Evolutionary conservation across 2,113 vertebrate genomes (phyloP), one percentile per base, ranked within the genome.

Genomic region (Lepidothrix coronata): DNA sequence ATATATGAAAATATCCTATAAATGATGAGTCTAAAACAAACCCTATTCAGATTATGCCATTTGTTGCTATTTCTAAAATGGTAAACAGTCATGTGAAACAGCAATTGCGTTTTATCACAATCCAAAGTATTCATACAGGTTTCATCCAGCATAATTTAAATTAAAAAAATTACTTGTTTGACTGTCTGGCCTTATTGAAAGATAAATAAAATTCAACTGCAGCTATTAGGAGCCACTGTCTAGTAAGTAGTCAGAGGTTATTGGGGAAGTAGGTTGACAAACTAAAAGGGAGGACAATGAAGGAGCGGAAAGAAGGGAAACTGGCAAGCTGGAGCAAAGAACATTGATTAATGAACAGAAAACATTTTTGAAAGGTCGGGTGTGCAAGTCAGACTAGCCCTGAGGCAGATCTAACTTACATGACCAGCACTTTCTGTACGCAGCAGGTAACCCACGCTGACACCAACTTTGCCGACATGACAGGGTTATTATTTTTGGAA

Each of bases 401-500:
- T 73, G 91, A 95, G 97, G 98, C 98, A 97, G 74, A 74, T 96
- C 90, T 96, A 96, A 96, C 94, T 95, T 96, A 97, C 89, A 97
- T 91, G 96, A 97, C 94, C 90, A 95, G 86, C 91, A 82, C 88
- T 96, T 84, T 97, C 95, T 97, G 96, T 93, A 86, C 52, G 33
- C 72, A 97, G 97, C 93, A 98, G 97, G 97, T 98, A 98, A 98
- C 96, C 97, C 97, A 95, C 94, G 95, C 95, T 97, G 96, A 98
- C 97, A 98, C 95, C 37, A 89, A 97, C 96, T 97, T 93, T 97
- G 95, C 95, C 39, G 77, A 97, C 96, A 98, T 98, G 96, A 97
- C 94, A 96, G 91, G 92, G 94, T 96, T 98, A 97, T 98, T 98
- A 97, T 97, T 98, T 97, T 97, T 97, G 96, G 96, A 97, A 97